Evolutionary conservation across 2,113 vertebrate species (phyloP), one percentile per base, ranked within the genome.

Genomic region (Ceyx melanurus): DNA sequence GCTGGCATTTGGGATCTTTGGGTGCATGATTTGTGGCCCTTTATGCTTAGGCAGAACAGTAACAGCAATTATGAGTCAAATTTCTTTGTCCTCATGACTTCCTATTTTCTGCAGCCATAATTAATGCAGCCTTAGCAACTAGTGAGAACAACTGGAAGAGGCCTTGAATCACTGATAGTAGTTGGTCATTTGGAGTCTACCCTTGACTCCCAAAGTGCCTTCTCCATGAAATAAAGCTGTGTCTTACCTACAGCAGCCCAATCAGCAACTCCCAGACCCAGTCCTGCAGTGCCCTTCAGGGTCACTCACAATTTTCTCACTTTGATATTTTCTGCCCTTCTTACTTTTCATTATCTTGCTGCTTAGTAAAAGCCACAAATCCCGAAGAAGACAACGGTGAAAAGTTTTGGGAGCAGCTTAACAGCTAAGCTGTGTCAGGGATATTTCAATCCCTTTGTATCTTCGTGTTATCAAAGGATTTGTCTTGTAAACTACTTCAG

Each of bases 391-490:
- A 26, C 43, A 37, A 51, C 56, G 66, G 5, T 9, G 6, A 46
- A 73, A 86, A 46, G 40, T 9, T 15, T 23, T 50, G 21, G 54
- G 76, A 92, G 42, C 0, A 0, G 15, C 16, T 74, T 31, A 73
- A 51, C 54, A 89, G 33, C 71, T 35, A 11, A 71, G 15, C 74
- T 84, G 62, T 10, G 15, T 50, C 45, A 46, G 51, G 75, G 48
- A 28, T 66, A 20, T 60, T 85, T 81, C 70, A 91, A 83, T 80
- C 57, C 68, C 61, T 68, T 85, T 10, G 14, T 64, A 15, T 37
- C 68, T 82, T 58, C 54, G 35, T 70, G 46, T 50, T 78, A 58
- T 86, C 95, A 79, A 95, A 91, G 93, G 75, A 81, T 57, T 92
- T 0, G 7, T 60, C 45, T 46, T 56, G 61, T 78, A 91, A 95